Base-by-base conservation (phyloP, 1,140 invertebrate genomes). In the Coptotermes formosanus region DNA sequence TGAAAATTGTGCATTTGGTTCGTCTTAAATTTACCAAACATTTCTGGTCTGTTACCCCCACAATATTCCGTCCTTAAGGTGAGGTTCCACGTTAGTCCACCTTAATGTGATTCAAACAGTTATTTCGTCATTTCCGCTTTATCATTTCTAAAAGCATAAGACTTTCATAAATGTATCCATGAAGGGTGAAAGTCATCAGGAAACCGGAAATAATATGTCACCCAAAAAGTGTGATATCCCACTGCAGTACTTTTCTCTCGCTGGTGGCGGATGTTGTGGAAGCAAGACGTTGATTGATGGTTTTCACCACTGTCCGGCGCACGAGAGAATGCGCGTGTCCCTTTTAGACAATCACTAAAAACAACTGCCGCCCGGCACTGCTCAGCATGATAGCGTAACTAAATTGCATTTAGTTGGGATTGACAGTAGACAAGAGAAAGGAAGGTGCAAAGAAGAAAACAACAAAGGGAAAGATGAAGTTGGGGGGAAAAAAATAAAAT, bases 371-470 rank as follows among this genome's bases (percentile, higher is more conserved):
- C 19, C 21, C 59, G 25, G 25, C 59, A 6, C 16, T 75, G 2
- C 64, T 75, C 64, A n/a, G 14, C 64, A 1, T n/a, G 25, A 75
- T 75, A 30, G 25, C 64, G 64, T 75, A 75, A 1, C 64, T 75
- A 75, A 75, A 75, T 75, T 75, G 64, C 64, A 16, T 75, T 75
- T 75, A 75, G 64, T 75, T 64, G 64, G 64, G 64, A 75, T 75
- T 75, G 64, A 75, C 64, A 75, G 64, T 9, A 75, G 25, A 30
- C 64, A 75, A 75, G 64, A 30, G 64, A 16, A 75, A n/a, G 64
- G n/a, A 75, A 75, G 64, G 25, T n/a, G 9, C 7, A 30, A 4
- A n/a, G n/a, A 75, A 30, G 52, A 55, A 55, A 55, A 12, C 14
- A 75, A 6, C 4, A 75, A n/a, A 75, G 25, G n/a, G 25, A 16